A percentile compares a stretch with the other conserved stretches of the same genome.
phyloP scores from a whole-genome alignment of 2,113 vertebrate genomes.

The Columba janthina region DNA sequence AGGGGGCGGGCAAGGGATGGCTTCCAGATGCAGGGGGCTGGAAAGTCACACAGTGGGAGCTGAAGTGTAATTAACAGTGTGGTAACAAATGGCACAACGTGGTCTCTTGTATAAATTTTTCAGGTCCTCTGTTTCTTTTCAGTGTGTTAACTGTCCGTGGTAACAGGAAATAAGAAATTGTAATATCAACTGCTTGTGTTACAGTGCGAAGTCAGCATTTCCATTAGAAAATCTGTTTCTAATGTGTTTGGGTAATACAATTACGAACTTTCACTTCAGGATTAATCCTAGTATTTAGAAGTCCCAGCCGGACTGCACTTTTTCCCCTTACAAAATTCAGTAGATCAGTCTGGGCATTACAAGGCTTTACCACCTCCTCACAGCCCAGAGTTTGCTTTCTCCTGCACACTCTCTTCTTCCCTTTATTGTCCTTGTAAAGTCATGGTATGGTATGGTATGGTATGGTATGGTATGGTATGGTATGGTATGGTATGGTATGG shows the following conservation, averaged over 20 bases:
- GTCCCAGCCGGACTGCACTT: neutral
- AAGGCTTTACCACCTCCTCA: neutral
- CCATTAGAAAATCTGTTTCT: constrained; percentile 54
- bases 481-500: neutral
- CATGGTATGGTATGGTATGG: neutral
- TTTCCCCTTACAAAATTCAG: neutral
- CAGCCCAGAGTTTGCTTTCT: neutral
- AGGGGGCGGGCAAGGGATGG: neutral
- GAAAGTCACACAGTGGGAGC: neutral
- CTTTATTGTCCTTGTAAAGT: neutral
- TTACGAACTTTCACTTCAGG: constrained; percentile 38
- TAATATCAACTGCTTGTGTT: neutral
- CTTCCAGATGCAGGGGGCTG: constrained; percentile 39
- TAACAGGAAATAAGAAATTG: constrained; percentile 71
- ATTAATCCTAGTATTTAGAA: constrained; percentile 57
- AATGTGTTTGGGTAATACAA: constrained; percentile 46
- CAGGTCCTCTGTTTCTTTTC: constrained; percentile 61
- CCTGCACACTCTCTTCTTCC: neutral
- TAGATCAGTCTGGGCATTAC: constrained; percentile 24
- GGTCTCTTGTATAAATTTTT: constrained; percentile 63
- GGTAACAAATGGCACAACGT: constrained; percentile 14
- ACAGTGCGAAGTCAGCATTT: constrained; percentile 65
- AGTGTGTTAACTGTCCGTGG: constrained; percentile 28
- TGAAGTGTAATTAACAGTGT: constrained; percentile 49
- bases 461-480: neutral